These are phyloP conservation scores for Podotricha telesiphe DNA, from an alignment of 2,888 invertebrate species.

Conservation along the genomic window DNA sequence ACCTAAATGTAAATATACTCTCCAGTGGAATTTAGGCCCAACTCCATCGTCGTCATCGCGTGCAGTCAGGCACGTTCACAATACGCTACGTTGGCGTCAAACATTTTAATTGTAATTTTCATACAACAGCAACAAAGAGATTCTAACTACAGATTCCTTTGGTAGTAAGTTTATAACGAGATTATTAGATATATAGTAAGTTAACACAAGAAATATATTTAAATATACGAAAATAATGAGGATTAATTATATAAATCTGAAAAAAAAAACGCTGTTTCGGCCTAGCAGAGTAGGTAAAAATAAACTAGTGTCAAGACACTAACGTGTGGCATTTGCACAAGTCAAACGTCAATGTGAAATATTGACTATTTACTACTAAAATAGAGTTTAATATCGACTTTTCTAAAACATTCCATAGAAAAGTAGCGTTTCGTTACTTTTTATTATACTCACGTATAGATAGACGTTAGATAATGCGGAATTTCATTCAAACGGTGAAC, in stretches of 20 bases:
- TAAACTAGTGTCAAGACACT: too few species aligned
- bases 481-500: constrained; percentile 16
- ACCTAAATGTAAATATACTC: background rate
- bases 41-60: background rate
- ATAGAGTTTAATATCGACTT: background rate
- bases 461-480: constrained; percentile 12
- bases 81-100: constrained; percentile 1
- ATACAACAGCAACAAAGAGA: too few species aligned
- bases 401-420: background rate
- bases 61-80: constrained; percentile 8
- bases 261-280: too few species aligned
- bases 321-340: too few species aligned
- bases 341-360: too few species aligned
- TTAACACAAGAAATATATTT: too few species aligned
- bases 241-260: too few species aligned
- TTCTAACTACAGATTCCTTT: too few species aligned
- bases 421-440: background rate
- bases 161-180: background rate
- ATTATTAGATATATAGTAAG: too few species aligned
- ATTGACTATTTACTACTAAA: background rate
- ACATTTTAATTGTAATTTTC: background rate
- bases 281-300: too few species aligned
- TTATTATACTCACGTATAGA: constrained; percentile 1
- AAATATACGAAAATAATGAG: too few species aligned
- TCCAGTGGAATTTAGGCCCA: background rate